Evolutionary conservation across 92 coral and sea anemone genomes (phyloP).

Genomic region (Pocillopora grandis): DNA sequence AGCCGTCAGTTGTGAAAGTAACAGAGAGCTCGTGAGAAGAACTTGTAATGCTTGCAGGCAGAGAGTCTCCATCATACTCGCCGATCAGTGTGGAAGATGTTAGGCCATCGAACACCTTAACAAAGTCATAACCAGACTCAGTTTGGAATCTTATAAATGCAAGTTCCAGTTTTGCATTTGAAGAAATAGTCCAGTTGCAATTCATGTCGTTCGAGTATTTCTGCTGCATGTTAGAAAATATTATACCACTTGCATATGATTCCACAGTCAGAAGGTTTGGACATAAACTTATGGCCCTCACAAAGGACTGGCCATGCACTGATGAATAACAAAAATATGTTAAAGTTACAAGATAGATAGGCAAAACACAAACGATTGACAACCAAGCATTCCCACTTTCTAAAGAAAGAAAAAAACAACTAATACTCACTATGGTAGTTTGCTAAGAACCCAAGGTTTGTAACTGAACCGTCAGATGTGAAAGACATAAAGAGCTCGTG

Average conservation of each 20-base stretch:
- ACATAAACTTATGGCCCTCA: neutral
- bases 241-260: neutral
- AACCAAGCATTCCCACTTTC: too few relatives aligned
- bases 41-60: conserved; percentile 36
- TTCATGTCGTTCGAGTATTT: neutral
- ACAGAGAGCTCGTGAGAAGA: conserved; percentile 38
- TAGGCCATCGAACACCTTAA: conserved; percentile 46
- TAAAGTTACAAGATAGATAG: too few relatives aligned
- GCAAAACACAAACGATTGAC: too few relatives aligned
- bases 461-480: neutral
- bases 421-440: neutral
- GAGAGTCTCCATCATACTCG: conserved; percentile 35
- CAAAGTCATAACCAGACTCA: conserved; percentile 24
- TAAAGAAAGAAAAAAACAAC: too few relatives aligned
- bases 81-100: conserved; percentile 34
- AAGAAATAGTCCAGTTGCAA: conserved; percentile 30
- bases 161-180: conserved; percentile 33
- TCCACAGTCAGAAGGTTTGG: neutral
- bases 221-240: neutral
- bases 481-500: neutral
- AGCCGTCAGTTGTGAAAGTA: conserved; percentile 30
- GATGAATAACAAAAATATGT: neutral
- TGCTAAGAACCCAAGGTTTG: neutral
- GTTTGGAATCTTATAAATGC: conserved; percentile 20
- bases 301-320: neutral